phyloP scores from a whole-genome alignment of 2,113 vertebrate genomes.

The Amphiprion ocellaris region DNA sequence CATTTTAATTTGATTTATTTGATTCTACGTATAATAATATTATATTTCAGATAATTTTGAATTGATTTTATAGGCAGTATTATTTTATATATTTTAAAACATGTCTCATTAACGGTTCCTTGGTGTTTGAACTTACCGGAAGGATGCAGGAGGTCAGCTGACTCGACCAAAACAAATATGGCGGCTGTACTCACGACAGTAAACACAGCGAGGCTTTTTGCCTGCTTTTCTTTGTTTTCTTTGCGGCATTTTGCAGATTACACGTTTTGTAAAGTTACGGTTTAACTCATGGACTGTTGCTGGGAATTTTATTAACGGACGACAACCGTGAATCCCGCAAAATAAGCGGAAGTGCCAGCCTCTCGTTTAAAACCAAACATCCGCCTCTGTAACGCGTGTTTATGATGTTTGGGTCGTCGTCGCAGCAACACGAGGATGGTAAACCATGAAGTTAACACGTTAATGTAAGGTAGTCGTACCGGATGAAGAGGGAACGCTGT shows the following conservation, averaged over 20 bases:
- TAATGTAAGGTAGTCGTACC: not conserved
- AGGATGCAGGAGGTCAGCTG: constrained; percentile 9
- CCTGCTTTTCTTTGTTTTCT: not conserved
- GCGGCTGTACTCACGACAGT: constrained; percentile 6
- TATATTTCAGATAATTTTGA: too few species aligned
- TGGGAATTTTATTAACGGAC: accelerated
- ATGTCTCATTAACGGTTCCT: not conserved
- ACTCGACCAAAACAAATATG: constrained; percentile 74
- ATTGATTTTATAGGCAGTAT: too few species aligned
- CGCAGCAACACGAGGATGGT: not conserved
- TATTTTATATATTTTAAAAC: too few species aligned
- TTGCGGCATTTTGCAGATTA: accelerated
- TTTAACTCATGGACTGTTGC: not conserved
- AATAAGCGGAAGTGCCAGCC: constrained; percentile 51
- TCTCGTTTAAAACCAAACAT: constrained; percentile 78
- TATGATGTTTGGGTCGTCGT: not conserved
- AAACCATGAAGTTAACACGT: not conserved
- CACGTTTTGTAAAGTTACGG: accelerated
- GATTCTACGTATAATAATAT: too few species aligned
- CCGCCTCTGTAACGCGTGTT: constrained; percentile 58
- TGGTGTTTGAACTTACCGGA: constrained; percentile 6
- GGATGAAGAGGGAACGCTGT: not conserved
- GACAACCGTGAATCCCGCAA: constrained; percentile 19
- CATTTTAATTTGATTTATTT: too few species aligned
- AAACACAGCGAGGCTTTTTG: not conserved